Conservation (phyloP, 1,140 invertebrate genomes). For the Orchestia grillus region DNA sequence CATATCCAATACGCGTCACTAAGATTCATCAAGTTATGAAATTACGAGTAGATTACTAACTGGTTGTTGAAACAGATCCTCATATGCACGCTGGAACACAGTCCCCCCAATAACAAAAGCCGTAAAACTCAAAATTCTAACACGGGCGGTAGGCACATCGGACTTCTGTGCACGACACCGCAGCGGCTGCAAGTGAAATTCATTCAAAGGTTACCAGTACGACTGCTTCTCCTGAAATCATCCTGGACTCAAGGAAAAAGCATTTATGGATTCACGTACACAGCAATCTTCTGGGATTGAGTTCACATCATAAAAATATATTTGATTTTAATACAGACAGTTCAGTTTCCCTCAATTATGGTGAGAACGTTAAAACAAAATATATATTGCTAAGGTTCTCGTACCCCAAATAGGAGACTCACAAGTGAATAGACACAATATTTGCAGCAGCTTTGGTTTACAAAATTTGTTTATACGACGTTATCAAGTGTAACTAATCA, state of each 20-base stretch:
- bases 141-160: background rate
- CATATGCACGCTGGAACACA: background rate
- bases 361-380: background rate
- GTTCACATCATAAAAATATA: background rate
- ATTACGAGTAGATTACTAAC: background rate
- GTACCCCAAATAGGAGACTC: background rate
- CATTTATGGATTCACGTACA: background rate
- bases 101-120: background rate
- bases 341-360: background rate
- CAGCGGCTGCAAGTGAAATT: background rate
- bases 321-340: background rate
- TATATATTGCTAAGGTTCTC: background rate
- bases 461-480: background rate
- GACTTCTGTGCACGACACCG: background rate
- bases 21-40: background rate
- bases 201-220: background rate
- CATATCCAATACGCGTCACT: background rate
- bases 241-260: background rate
- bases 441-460: background rate
- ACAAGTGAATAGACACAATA: background rate
- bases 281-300: background rate
- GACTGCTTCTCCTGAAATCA: background rate
- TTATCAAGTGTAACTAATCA: background rate
- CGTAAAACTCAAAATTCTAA: background rate
- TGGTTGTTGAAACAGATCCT: background rate